A percentile compares a stretch with the other conserved stretches of the same genome.
Evolutionary conservation across 2,113 vertebrate genomes (phyloP).

Genomic region (Pristiophorus japonicus): DNA sequence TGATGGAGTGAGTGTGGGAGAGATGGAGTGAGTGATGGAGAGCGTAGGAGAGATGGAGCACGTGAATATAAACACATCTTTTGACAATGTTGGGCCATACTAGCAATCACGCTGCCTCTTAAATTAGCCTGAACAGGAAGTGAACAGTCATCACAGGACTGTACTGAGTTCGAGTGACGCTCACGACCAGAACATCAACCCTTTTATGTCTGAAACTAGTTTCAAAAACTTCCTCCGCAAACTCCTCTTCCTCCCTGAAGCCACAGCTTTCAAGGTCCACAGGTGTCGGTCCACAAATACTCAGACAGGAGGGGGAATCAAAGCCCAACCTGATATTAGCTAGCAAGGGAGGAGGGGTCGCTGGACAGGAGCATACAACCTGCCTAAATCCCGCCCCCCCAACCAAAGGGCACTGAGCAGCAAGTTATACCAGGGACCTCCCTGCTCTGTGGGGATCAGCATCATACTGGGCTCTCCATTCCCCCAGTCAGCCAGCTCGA

Average conservation of each 20-base stretch:
- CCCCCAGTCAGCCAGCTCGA: too few species aligned
- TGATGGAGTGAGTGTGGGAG: too few species aligned
- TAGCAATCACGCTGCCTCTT: not conserved
- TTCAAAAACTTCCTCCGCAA: not conserved
- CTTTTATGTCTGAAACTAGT: not conserved
- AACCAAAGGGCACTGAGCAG: not conserved
- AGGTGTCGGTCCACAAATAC: not conserved
- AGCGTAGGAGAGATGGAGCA: not conserved
- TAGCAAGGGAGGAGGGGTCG: not conserved
- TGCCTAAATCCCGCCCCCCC: too few species aligned
- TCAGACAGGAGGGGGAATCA: not conserved
- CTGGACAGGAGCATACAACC: not conserved
- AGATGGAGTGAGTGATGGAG: not conserved
- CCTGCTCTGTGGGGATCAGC: too few species aligned
- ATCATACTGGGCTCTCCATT: too few species aligned
- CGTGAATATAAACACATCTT: not conserved
- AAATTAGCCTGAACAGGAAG: not conserved
- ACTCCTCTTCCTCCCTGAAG: not conserved
- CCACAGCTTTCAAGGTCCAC: not conserved
- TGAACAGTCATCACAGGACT: not conserved
- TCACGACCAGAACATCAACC: too few species aligned
- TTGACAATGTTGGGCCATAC: not conserved
- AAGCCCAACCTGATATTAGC: too few species aligned
- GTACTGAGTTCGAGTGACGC: not conserved
- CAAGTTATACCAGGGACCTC: not conserved